Evolutionary conservation across 2,113 vertebrate species (phyloP).

Genomic region (Opisthocomus hoazin): DNA sequence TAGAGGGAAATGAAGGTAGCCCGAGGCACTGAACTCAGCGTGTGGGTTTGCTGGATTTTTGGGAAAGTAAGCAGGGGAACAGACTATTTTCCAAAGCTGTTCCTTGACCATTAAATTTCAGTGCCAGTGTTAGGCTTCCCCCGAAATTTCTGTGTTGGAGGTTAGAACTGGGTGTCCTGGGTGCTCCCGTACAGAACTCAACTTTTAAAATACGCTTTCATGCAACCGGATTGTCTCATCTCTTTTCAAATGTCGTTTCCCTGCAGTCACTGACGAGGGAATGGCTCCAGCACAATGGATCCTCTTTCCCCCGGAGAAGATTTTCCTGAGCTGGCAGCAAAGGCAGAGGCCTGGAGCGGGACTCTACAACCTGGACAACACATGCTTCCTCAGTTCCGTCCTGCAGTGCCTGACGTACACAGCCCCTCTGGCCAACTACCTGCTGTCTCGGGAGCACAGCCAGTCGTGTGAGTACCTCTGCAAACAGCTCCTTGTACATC

Average conservation of each 20-base stretch:
- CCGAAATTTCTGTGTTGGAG: not conserved
- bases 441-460: slow-evolving; percentile 89
- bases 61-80: not conserved
- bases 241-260: not conserved
- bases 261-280: slow-evolving; percentile 73
- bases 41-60: not conserved
- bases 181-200: not conserved
- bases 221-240: not conserved
- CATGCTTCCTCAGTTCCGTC: slow-evolving; percentile 88
- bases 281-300: slow-evolving; percentile 83
- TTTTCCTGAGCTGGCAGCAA: slow-evolving; percentile 86
- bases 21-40: not conserved
- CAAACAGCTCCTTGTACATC: not conserved
- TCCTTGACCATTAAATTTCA: not conserved
- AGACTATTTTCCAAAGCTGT: not conserved
- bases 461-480: slow-evolving; percentile 76
- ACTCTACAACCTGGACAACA: slow-evolving; percentile 89
- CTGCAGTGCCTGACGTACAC: slow-evolving; percentile 92
- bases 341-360: slow-evolving; percentile 85
- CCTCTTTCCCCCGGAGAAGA: slow-evolving; percentile 82
- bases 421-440: slow-evolving; percentile 86
- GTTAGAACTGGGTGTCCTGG: not conserved
- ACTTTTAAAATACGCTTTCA: not conserved
- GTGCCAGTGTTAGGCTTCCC: not conserved
- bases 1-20: not conserved